Conservation (phyloP, 2,888 invertebrate genomes). For the Andrena hattorfiana region DNA sequence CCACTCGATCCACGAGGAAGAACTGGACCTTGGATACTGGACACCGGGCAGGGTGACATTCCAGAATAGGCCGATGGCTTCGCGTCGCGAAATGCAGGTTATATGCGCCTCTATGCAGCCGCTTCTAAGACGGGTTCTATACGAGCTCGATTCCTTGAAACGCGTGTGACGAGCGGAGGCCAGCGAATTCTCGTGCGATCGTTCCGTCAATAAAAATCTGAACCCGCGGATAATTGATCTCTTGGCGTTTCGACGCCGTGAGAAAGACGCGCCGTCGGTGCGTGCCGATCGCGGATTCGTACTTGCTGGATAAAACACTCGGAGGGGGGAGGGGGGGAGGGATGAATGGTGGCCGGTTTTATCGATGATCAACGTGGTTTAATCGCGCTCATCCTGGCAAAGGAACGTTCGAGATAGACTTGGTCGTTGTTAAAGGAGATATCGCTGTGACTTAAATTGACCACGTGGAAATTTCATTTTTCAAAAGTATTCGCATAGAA, state of each 20-base stretch:
- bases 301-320: conserved; percentile 32
- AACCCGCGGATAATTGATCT: conserved; percentile 63
- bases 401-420: not conserved
- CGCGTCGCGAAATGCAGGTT: conserved; percentile 65
- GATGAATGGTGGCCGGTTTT: conserved; percentile 5
- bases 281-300: conserved; percentile 21
- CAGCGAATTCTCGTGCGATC: conserved; percentile 58
- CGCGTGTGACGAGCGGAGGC: conserved; percentile 52
- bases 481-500: not conserved
- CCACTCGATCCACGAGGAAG: conserved; percentile 67
- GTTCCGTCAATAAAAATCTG: conserved; percentile 57
- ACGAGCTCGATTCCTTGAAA: conserved; percentile 56
- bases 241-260: conserved; percentile 57
- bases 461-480: not conserved
- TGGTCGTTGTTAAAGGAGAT: not conserved
- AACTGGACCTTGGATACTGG: conserved; percentile 72
- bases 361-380: not conserved
- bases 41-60: conserved; percentile 73
- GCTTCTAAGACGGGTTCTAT: conserved; percentile 53
- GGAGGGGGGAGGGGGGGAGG: conserved; percentile 7
- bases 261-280: conserved; percentile 46
- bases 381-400: not conserved
- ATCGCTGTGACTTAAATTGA: too few species aligned
- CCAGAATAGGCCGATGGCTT: conserved; percentile 69
- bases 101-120: conserved; percentile 56